Evolutionary conservation across 2,888 invertebrate genomes (phyloP).

Genomic region (Andrena dorsata): DNA sequence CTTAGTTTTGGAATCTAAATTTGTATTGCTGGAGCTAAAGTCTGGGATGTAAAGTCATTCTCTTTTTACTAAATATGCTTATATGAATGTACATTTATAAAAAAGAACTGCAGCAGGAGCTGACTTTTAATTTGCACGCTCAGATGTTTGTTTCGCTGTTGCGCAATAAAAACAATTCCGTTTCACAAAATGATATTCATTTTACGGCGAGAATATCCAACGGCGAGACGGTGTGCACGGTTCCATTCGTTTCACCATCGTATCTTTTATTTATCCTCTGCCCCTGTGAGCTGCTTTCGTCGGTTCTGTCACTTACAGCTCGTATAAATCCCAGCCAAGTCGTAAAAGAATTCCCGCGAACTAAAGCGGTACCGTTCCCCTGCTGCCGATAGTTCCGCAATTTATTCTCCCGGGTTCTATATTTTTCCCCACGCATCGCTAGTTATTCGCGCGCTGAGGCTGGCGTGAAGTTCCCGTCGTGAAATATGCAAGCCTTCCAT

Average conservation of each 20-base stretch:
- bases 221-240: slow-evolving; percentile 22
- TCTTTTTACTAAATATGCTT: no score
- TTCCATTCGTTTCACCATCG: slow-evolving; percentile 49
- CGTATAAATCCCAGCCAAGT: slow-evolving; percentile 79
- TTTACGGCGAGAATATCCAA: slow-evolving; percentile 23
- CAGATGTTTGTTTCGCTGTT: neutral
- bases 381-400: slow-evolving; percentile 79
- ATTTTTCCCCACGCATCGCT: slow-evolving; percentile 30
- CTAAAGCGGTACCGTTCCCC: slow-evolving; percentile 65
- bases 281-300: slow-evolving; percentile 61
- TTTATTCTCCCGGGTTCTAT: slow-evolving; percentile 69
- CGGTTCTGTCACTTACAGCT: slow-evolving; percentile 80
- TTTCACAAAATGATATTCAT: neutral
- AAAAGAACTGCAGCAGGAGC: neutral
- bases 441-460: slow-evolving; percentile 8
- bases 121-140: neutral
- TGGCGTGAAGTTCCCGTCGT: slow-evolving; percentile 15
- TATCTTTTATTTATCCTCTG: slow-evolving; percentile 64
- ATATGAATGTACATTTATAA: no score
- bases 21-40: no score
- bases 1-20: no score
- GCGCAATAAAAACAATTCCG: neutral
- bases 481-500: slow-evolving; percentile 6
- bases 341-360: slow-evolving; percentile 78
- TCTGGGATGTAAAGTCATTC: no score